Conservation (phyloP, 2,113 vertebrate genomes). For the human region DNA sequence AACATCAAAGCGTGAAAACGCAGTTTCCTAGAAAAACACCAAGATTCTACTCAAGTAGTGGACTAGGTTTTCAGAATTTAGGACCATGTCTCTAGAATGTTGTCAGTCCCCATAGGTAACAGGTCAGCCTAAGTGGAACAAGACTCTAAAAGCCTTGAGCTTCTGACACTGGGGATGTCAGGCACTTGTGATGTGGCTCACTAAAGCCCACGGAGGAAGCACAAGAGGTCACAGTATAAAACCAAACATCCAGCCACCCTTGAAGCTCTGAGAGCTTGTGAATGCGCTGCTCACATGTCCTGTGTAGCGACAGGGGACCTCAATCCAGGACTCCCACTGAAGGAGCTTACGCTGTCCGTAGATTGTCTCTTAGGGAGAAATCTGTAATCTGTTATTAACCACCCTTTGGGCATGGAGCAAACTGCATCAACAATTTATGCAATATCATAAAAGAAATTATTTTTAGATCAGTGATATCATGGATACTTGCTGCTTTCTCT, state of each 20-base stretch:
- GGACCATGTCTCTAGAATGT: neutral
- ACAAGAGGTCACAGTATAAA: neutral
- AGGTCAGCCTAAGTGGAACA: neutral
- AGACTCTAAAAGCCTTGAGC: neutral
- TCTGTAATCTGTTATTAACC: neutral
- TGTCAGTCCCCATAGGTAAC: neutral
- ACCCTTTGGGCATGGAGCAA: neutral
- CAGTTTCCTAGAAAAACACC: neutral
- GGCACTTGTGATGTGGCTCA: neutral
- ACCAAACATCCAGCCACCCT: neutral
- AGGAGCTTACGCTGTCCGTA: neutral
- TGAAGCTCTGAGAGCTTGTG: neutral
- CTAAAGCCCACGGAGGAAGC: neutral
- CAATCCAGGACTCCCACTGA: neutral
- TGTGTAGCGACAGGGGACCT: neutral
- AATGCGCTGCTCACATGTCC: neutral
- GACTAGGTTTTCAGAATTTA: constrained; percentile 53
- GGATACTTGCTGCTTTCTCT: neutral
- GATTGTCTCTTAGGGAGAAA: neutral
- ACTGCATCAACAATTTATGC: neutral
- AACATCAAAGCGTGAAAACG: neutral
- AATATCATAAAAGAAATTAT: neutral
- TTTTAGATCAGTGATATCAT: neutral
- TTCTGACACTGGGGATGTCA: neutral
- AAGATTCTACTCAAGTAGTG: neutral